These are phyloP conservation scores for Heliconius hewitsoni DNA, from an alignment of 1,140 invertebrate species.

Conservation along the genomic window DNA sequence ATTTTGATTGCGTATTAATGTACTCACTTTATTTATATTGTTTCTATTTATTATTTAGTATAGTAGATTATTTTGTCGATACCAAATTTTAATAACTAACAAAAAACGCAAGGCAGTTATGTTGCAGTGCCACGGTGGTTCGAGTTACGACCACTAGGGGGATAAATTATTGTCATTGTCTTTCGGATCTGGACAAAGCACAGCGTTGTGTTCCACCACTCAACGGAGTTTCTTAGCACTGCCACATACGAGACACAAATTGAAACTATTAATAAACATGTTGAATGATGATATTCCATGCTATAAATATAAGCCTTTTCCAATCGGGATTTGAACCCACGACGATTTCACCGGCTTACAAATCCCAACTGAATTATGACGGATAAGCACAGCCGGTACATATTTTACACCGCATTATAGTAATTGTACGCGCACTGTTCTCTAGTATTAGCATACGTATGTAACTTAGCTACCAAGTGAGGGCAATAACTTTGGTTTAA, in stretches of 20 bases:
- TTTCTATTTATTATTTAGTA: no score
- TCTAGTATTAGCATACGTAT: neutral
- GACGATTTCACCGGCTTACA: neutral
- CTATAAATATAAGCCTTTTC: neutral
- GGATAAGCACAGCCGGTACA: neutral
- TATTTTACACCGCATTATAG: neutral
- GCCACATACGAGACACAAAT: no score
- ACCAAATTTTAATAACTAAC: no score
- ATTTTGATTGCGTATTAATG: neutral
- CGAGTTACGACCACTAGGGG: no score
- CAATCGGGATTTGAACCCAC: neutral
- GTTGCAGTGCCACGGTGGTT: no score
- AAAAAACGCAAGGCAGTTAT: no score
- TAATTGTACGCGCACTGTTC: neutral
- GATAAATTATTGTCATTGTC: no score
- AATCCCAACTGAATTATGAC: constrained; percentile 1
- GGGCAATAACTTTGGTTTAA: neutral
- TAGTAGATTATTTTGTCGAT: no score
- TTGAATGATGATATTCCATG: neutral
- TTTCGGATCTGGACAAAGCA: no score
- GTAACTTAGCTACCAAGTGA: neutral
- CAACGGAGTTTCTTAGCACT: no score
- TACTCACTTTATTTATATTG: no score
- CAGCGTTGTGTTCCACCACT: no score
- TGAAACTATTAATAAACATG: neutral